Base-by-base conservation (phyloP, 2,888 invertebrate species). In the Sphaeridia pumilis region DNA sequence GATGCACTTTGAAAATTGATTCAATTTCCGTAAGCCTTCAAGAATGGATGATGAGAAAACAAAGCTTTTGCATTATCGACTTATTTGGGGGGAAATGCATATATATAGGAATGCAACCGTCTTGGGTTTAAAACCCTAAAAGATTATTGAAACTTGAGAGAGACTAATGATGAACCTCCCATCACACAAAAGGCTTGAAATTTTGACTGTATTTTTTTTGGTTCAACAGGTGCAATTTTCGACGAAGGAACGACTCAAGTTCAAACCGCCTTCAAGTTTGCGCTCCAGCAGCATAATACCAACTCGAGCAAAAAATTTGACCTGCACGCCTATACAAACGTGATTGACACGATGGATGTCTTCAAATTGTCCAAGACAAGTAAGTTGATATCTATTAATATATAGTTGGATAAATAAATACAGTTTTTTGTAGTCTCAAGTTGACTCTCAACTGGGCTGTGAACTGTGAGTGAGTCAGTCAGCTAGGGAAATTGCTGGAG, bases 161-260 rank as follows among this genome's bases (percentile, higher is more conserved):
- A n/a, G n/a, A n/a, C n/a, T n/a, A n/a, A n/a, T n/a, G n/a, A n/a
- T n/a, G n/a, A n/a, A n/a, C n/a, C n/a, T n/a, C n/a, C n/a, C n/a
- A n/a, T n/a, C n/a, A n/a, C n/a, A n/a, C n/a, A n/a, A n/a, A n/a
- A n/a, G n/a, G n/a, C 22, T 21, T 27, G 5, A 45, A 27, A 7
- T n/a, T 27, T 26, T 4, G 12, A 20, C 25, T 25, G 4, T 25
- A 14, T n/a, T n/a, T n/a, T n/a, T 47, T 20, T 48, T 34, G 47
- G 14, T 47, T 61, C 75, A 75, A 10, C 76, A 90, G 90, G 90
- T 67, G 88, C 87, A 49, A 88, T 90, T 67, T 90, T 90, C 70
- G 89, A 89, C 67, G 87, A 88, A 70, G 87, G 87, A 55, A 87
- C 87, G 1, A 88, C 88, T 69, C 89, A 90, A 70, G 86, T 89